Evolutionary conservation across 2,113 vertebrate species (phyloP), one percentile per base, ranked within the genome.

Genomic region (Notarius lentiginosus): DNA sequence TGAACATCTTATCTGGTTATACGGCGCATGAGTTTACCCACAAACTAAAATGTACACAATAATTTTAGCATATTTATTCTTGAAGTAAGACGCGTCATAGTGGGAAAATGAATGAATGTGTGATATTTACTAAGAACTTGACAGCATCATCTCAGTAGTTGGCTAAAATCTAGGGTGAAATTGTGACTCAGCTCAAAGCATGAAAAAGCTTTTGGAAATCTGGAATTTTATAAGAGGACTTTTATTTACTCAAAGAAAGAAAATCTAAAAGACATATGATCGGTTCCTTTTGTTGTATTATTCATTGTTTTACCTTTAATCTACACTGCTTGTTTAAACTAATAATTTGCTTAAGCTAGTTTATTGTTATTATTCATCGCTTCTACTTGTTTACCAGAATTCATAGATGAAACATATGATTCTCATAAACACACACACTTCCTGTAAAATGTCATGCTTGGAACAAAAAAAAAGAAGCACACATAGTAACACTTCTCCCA

Each of bases 361-460:
- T 27, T 14, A 66, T 65, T 22, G 10, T 3, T 63, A 63, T 24
- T 9, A 17, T 24, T 53, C 51, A 51, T 2, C 51, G 10, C n/a
- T 73, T 73, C 34, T 47, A 47, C 70, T 11, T 73, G 66, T 47
- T 73, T 47, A 73, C 70, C 72, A 75, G 41, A 81, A 81, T 81
- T 63, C 58, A 81, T 15, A 61, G 30, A 10, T 63, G 30, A 82
- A 61, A 61, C 5, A 49, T 49, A 3, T 51, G 12, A 49, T 22
- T 5, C 8, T 49, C 34, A 18, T 41, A 41, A 41, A 72, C n/a
- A 66, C 7, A 66, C 24, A 27, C 12, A 30, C 22, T 77, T 77
- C 75, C 24, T 55, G 75, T 53, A 75, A 77, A 77, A 27, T n/a
- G 73, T 77, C 75, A 53, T 53, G 24, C 47, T 53, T 15, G 17